Percentiles rank a stretch among this genome's conserved stretches.
Conservation (phyloP, 2,888 invertebrate genomes). For the Hirtodrosophila histrioides region DNA sequence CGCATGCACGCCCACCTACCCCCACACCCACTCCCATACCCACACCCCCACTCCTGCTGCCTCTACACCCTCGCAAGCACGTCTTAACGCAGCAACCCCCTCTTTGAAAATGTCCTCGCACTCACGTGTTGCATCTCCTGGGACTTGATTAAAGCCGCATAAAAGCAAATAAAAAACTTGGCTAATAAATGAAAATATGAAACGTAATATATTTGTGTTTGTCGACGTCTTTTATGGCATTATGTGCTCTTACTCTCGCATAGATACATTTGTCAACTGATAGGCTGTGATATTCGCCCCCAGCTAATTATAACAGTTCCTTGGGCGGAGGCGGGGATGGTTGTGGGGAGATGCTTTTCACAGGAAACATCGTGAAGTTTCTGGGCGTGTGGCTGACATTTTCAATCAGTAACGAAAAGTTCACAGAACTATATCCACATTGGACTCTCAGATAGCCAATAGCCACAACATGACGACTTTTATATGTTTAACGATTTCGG, state of each 20-base stretch:
- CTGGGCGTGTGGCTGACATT: slow-evolving; percentile 65
- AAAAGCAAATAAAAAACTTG: slow-evolving; percentile 75
- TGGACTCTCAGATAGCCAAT: slow-evolving; percentile 1
- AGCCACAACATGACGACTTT: slow-evolving; percentile 25
- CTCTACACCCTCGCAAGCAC: slow-evolving; percentile 10
- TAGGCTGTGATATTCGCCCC: slow-evolving; percentile 36
- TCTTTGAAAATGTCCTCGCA: slow-evolving; percentile 47
- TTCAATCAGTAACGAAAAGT: slow-evolving; percentile 62
- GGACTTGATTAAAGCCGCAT: slow-evolving; percentile 81
- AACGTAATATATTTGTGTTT: slow-evolving; percentile 28
- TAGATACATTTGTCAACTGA: slow-evolving; percentile 36
- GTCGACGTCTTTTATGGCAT: slow-evolving; percentile 41
- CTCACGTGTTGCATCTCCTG: slow-evolving; percentile 83
- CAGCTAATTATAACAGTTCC: slow-evolving; percentile 64
- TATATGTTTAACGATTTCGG: slow-evolving; percentile 2
- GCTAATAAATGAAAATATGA: slow-evolving; percentile 80
- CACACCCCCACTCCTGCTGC: slow-evolving; percentile 14
- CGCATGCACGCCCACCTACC: slow-evolving; percentile 45
- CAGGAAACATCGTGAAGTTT: slow-evolving; percentile 26
- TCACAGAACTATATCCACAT: slow-evolving; percentile 36
- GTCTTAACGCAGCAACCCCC: slow-evolving; percentile 35
- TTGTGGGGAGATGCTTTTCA: too few relatives aligned
- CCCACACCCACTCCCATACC: neutral
- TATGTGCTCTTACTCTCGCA: slow-evolving; percentile 25
- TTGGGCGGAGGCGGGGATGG: neutral